Percentiles rank a stretch among this genome's conserved stretches.
These are phyloP conservation scores for Temnopleurus reevesii DNA, from an alignment of 53 echinoderm and acorn worm genomes.

Conservation along the genomic window DNA sequence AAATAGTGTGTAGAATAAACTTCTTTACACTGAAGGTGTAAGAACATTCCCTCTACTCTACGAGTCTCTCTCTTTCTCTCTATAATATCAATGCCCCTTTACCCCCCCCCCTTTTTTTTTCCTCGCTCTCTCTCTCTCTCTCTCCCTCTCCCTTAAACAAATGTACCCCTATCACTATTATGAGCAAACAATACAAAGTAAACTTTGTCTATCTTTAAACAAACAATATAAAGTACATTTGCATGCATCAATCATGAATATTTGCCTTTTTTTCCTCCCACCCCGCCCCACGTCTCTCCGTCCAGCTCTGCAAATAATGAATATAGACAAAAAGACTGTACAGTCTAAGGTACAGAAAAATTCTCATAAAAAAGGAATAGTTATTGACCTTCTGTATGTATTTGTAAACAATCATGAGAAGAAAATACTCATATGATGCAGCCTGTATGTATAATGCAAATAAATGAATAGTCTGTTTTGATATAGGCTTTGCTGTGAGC, in stretches of 20 bases:
- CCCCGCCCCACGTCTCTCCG: background rate
- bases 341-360: background rate
- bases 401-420: too few relatives aligned
- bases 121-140: background rate
- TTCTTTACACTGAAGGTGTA: too few relatives aligned
- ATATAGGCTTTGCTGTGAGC: too few relatives aligned
- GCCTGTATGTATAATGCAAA: too few relatives aligned
- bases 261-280: background rate
- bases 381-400: too few relatives aligned
- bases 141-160: background rate
- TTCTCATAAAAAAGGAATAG: too few relatives aligned
- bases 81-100: background rate
- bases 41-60: background rate
- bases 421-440: too few relatives aligned
- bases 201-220: background rate
- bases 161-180: background rate
- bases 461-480: too few relatives aligned
- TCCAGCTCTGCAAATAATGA: background rate
- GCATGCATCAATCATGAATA: background rate
- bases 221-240: slow-evolving; percentile 17
- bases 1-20: too few relatives aligned
- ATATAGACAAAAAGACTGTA: background rate
- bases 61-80: background rate
- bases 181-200: background rate
- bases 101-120: background rate